Evolutionary conservation across 2,888 invertebrate species (phyloP).

Genomic region (Caenorhabditis wallacei): DNA sequence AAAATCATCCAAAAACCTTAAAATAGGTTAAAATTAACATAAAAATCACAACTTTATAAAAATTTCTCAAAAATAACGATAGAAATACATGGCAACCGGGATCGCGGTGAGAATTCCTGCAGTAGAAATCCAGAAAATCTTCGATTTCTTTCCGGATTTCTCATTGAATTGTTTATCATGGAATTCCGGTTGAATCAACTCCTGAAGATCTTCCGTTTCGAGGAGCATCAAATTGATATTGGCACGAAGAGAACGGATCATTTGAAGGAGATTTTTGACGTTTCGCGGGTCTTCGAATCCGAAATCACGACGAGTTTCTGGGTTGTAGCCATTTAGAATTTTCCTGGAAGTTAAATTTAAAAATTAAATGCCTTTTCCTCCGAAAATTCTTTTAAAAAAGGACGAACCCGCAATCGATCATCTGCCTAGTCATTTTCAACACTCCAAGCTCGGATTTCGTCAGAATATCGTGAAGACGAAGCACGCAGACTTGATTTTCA

Average conservation of each 20-base stretch:
- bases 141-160: neutral
- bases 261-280: neutral
- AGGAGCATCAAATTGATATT: slow-evolving; percentile 25
- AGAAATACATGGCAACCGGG: neutral
- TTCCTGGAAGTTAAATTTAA: slow-evolving; percentile 6
- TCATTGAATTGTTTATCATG: neutral
- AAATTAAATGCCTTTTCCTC: no score
- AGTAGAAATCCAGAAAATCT: neutral
- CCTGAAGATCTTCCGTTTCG: slow-evolving; percentile 31
- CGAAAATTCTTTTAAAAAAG: neutral
- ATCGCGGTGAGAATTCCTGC: neutral
- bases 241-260: slow-evolving; percentile 20
- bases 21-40: neutral
- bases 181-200: neutral
- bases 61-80: neutral
- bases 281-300: slow-evolving; percentile 25
- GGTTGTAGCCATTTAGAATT: neutral
- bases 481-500: slow-evolving; percentile 39
- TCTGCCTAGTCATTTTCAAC: slow-evolving; percentile 29
- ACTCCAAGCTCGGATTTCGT: slow-evolving; percentile 30
- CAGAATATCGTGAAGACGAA: slow-evolving; percentile 50
- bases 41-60: neutral
- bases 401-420: slow-evolving; percentile 46
- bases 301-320: slow-evolving; percentile 19
- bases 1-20: neutral